These are phyloP conservation scores for Botia almorhae DNA, from an alignment of 2,797 vertebrate genomes.

Conservation along the genomic window DNA sequence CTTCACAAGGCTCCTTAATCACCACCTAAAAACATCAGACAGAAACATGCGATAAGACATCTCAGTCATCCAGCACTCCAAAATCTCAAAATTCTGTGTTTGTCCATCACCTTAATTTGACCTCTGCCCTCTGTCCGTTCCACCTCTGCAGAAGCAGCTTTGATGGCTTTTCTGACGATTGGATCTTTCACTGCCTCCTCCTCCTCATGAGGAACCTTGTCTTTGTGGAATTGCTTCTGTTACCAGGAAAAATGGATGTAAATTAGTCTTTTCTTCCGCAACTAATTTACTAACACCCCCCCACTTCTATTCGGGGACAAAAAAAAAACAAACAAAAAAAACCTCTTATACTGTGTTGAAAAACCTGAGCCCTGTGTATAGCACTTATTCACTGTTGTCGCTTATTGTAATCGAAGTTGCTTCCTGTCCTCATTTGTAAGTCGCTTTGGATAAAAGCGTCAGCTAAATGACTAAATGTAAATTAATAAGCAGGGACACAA, in stretches of 20 bases:
- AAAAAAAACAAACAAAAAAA: no score
- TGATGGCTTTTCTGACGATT: constrained; percentile 69
- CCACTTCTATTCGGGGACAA: no score
- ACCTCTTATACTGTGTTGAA: no score
- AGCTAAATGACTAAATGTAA: neutral
- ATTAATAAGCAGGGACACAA: neutral
- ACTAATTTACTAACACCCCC: no score
- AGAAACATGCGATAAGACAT: neutral
- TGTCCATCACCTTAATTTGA: constrained; percentile 73
- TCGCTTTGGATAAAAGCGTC: no score
- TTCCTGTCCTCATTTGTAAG: no score
- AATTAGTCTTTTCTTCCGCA: no score
- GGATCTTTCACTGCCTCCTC: constrained; percentile 71
- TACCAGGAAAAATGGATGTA: neutral
- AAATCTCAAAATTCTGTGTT: neutral
- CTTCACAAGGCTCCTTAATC: constrained; percentile 76
- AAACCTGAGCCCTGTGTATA: no score
- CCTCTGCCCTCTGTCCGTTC: constrained; percentile 76
- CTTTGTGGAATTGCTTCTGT: constrained; percentile 74
- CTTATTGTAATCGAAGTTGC: no score
- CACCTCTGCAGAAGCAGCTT: constrained; percentile 71
- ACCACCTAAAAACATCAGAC: constrained; percentile 69
- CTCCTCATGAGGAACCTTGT: constrained; percentile 71
- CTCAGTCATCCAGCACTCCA: neutral
- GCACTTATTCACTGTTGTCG: no score